Evolutionary conservation across 2,888 invertebrate species (phyloP).

Genomic region (Gastrophysa polygoni): DNA sequence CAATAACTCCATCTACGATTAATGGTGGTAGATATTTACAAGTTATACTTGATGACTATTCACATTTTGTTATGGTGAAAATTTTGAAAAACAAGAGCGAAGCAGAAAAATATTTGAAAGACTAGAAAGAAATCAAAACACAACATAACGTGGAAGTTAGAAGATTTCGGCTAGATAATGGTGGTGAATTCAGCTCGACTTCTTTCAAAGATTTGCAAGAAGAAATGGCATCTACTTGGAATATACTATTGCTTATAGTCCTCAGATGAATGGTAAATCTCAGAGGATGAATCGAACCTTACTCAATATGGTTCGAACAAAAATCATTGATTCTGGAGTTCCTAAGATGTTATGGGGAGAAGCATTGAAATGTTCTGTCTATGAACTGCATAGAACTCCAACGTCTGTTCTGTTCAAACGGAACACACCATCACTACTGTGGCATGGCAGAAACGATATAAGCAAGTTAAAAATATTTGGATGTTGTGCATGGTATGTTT

Average conservation of each 20-base stretch:
- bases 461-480: no score
- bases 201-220: neutral
- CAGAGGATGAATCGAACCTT: conserved; percentile 14
- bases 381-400: no score
- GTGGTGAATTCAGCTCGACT: conserved; percentile 11
- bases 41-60: conserved; percentile 19
- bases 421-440: no score
- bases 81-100: neutral
- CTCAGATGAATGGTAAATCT: neutral
- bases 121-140: neutral
- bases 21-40: conserved; percentile 17
- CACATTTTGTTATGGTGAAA: conserved; percentile 5
- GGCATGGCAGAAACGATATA: no score
- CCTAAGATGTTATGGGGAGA: no score
- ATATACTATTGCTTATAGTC: neutral
- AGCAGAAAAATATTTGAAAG: conserved; percentile 2
- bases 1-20: conserved; percentile 14
- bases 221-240: neutral
- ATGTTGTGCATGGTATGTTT: no score
- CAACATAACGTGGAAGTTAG: conserved; percentile 15
- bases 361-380: no score
- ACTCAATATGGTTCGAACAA: conserved; percentile 8
- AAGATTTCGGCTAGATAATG: conserved; percentile 10
- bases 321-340: neutral
- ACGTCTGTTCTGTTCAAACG: no score